These are phyloP conservation scores for Pampus argenteus DNA, from an alignment of 2,797 vertebrate species.

Conservation along the genomic window DNA sequence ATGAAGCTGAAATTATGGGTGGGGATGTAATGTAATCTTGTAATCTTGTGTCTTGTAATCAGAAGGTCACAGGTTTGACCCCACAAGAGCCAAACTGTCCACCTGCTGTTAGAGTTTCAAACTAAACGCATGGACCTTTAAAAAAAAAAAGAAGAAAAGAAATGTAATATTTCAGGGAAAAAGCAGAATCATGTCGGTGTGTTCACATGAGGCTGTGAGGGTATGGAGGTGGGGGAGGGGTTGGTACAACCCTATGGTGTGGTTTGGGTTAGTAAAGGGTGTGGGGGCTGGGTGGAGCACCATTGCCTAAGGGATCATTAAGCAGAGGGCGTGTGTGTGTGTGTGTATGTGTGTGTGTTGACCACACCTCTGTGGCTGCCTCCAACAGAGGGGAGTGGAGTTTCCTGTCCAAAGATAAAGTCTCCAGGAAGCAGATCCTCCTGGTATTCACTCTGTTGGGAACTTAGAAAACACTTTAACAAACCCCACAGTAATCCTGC, in stretches of 20 bases:
- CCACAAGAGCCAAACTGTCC: not conserved
- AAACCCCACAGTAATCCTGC: not conserved
- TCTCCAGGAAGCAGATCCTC: constrained; percentile 62
- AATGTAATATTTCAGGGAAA: constrained; percentile 5
- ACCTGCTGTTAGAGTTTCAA: constrained; percentile 4
- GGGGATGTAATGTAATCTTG: not conserved
- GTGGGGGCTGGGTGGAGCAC: constrained; percentile 76
- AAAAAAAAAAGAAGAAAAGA: constrained; percentile 22
- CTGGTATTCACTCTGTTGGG: constrained; percentile 35
- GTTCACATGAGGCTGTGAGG: constrained; percentile 28
- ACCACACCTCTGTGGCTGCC: constrained; percentile 69
- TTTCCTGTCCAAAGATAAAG: constrained; percentile 77
- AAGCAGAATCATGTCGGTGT: not conserved
- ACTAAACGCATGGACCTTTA: not conserved
- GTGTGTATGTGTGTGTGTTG: constrained; percentile 47
- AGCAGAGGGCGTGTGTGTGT: constrained; percentile 45
- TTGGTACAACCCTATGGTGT: constrained; percentile 41
- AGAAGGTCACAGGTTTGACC: not conserved
- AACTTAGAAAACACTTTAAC: constrained; percentile 11
- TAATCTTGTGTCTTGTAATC: not conserved
- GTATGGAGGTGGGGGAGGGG: constrained; percentile 39
- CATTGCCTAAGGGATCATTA: constrained; percentile 74
- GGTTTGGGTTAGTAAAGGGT: constrained; percentile 69
- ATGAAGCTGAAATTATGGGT: not conserved
- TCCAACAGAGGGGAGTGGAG: constrained; percentile 59